Evolutionary conservation across 1,140 invertebrate genomes (phyloP).

Genomic region (Mycetomoellerius zeteki): DNA sequence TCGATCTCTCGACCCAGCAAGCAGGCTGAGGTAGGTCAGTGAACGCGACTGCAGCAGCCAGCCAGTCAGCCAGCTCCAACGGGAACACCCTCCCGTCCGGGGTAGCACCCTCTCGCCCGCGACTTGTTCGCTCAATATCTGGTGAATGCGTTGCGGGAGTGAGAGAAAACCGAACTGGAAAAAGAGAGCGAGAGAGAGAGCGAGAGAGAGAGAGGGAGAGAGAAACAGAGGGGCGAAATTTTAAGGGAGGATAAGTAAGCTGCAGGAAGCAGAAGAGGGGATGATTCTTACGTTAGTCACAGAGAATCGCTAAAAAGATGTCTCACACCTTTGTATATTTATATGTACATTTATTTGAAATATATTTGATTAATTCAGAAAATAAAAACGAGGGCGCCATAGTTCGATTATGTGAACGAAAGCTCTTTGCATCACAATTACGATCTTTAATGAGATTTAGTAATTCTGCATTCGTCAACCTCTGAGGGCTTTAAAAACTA

Average conservation of each 20-base stretch:
- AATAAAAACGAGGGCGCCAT: neutral
- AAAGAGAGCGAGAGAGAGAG: neutral
- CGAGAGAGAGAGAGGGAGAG: neutral
- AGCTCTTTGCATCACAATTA: conserved; percentile 26
- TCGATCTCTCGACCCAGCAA: conserved; percentile 46
- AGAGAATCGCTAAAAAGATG: neutral
- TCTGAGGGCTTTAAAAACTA: conserved; percentile 40
- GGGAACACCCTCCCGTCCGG: conserved; percentile 57
- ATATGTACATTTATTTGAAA: neutral
- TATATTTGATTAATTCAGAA: neutral
- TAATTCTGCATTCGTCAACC: conserved; percentile 30
- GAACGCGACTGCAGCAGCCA: conserved; percentile 57
- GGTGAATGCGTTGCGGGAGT: conserved; percentile 41
- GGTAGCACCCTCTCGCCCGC: conserved; percentile 51
- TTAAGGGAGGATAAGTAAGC: neutral
- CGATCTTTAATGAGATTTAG: conserved; percentile 36
- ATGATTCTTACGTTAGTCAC: neutral
- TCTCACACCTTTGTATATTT: neutral
- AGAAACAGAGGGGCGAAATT: neutral
- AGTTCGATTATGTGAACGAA: neutral
- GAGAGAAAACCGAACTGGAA: conserved; percentile 41
- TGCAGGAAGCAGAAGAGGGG: neutral
- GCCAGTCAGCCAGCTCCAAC: conserved; percentile 53
- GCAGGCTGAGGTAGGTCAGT: conserved; percentile 51
- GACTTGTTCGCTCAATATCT: conserved; percentile 61